A percentile compares a stretch with the other conserved stretches of the same genome.
phyloP scores from a whole-genome alignment of 2,888 invertebrate genomes.

The Drosophila quinaria region DNA sequence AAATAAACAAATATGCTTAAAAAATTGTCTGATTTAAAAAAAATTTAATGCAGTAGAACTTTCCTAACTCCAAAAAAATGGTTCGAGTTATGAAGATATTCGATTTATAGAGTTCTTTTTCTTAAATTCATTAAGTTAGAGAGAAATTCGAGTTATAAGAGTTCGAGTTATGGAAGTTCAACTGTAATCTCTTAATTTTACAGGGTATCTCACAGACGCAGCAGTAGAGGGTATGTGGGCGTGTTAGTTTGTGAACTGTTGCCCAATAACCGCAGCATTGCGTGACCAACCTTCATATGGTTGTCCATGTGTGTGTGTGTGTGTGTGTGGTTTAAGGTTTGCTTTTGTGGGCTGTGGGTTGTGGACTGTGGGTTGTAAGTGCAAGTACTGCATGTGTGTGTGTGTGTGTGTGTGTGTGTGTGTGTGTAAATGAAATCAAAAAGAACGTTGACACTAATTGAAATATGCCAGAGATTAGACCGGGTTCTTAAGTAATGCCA shows the following conservation, averaged over 20 bases:
- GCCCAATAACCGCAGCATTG: slow-evolving; percentile 62
- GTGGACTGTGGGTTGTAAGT: slow-evolving; percentile 21
- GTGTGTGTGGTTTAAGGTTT: slow-evolving; percentile 22
- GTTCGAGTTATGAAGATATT: too few species aligned
- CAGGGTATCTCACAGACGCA: slow-evolving; percentile 8
- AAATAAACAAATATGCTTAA: too few species aligned
- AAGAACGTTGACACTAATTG: slow-evolving; percentile 75
- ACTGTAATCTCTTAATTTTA: too few species aligned
- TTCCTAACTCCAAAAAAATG: too few species aligned
- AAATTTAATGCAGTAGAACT: too few species aligned
- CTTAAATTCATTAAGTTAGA: too few species aligned
- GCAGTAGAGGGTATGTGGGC: slow-evolving; percentile 1
- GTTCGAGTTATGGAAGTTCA: too few species aligned
- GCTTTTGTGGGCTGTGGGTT: slow-evolving; percentile 22
- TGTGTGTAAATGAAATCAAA: slow-evolving; percentile 57
- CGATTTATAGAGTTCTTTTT: too few species aligned
- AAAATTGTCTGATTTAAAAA: too few species aligned
- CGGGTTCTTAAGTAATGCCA: slow-evolving; percentile 55
- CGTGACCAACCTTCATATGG: slow-evolving; percentile 69
- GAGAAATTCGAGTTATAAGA: too few species aligned
- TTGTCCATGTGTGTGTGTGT: slow-evolving; percentile 32
- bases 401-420: slow-evolving; percentile 6
- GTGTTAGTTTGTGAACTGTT: slow-evolving; percentile 44
- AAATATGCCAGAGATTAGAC: slow-evolving; percentile 72
- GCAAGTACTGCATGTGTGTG: slow-evolving; percentile 1